phyloP scores from a whole-genome alignment of 2,888 invertebrate genomes.

The Linnaemya vulpina region DNA sequence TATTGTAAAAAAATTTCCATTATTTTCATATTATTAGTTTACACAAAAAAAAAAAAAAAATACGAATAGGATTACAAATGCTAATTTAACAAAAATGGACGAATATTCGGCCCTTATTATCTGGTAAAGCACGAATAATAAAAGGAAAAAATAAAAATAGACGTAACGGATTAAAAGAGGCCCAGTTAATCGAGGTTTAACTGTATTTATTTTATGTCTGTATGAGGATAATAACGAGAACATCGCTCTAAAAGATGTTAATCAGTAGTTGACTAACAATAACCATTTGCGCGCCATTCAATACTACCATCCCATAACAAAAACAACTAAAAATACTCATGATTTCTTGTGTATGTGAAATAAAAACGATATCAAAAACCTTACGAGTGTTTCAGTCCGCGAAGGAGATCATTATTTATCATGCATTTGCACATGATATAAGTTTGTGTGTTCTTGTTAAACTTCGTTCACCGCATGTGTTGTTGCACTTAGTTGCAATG shows the following conservation, averaged over 20 bases:
- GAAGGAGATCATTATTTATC: conserved; percentile 19
- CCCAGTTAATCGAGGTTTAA: too few relatives aligned
- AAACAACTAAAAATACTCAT: conserved; percentile 19
- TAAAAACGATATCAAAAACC: conserved; percentile 20
- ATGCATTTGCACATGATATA: not conserved
- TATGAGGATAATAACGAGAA: conserved; percentile 14
- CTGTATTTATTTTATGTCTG: too few relatives aligned
- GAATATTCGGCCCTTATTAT: too few relatives aligned
- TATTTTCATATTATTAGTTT: too few relatives aligned
- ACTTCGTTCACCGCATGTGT: conserved; percentile 8
- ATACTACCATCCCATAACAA: not conserved
- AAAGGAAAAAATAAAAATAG: too few relatives aligned
- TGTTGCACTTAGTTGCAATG: conserved; percentile 53
- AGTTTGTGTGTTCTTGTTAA: not conserved
- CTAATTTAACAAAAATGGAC: too few relatives aligned
- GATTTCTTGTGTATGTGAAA: conserved; percentile 48
- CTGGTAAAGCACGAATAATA: too few relatives aligned
- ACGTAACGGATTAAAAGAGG: too few relatives aligned
- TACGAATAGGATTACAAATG: too few relatives aligned
- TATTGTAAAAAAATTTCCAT: too few relatives aligned
- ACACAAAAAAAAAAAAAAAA: too few relatives aligned
- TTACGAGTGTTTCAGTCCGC: not conserved
- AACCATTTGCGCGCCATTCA: conserved; percentile 34
- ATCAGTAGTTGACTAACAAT: conserved; percentile 44
- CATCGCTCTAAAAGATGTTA: conserved; percentile 49